These are phyloP conservation scores for Mayetiola destructor DNA, from an alignment of 2,888 invertebrate species.

Conservation along the genomic window DNA sequence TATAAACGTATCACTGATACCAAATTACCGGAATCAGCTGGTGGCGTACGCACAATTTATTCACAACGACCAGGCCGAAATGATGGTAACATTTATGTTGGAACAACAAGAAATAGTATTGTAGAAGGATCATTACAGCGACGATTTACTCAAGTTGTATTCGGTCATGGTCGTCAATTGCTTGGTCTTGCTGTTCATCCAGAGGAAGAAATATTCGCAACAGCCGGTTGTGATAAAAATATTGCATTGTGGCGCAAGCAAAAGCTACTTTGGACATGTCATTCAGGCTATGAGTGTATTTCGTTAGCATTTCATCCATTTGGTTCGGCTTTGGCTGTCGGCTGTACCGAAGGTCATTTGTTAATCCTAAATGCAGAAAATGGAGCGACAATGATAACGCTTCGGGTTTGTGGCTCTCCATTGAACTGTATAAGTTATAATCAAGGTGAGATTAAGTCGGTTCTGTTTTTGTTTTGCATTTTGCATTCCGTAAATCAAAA, in stretches of 20 bases:
- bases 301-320: slow-evolving; percentile 77
- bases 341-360: slow-evolving; percentile 79
- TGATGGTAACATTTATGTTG: slow-evolving; percentile 82
- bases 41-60: slow-evolving; percentile 76
- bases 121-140: slow-evolving; percentile 81
- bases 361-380: slow-evolving; percentile 74
- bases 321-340: slow-evolving; percentile 73
- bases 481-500: neutral
- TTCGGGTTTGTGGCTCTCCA: slow-evolving; percentile 75
- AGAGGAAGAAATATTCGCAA: slow-evolving; percentile 79
- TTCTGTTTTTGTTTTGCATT: neutral
- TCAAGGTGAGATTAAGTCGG: slow-evolving; percentile 45
- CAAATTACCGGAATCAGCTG: slow-evolving; percentile 76
- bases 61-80: slow-evolving; percentile 76
- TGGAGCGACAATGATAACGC: slow-evolving; percentile 72
- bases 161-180: slow-evolving; percentile 77
- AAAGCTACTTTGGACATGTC: slow-evolving; percentile 72
- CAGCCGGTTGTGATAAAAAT: slow-evolving; percentile 81
- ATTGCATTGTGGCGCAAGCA: slow-evolving; percentile 83
- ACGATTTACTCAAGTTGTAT: slow-evolving; percentile 72
- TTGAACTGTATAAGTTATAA: slow-evolving; percentile 76
- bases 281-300: slow-evolving; percentile 80
- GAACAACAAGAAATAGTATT: slow-evolving; percentile 77
- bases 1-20: slow-evolving; percentile 81
- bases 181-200: slow-evolving; percentile 83